Evolutionary conservation across 1,140 invertebrate genomes (phyloP).

Genomic region (Platorchestia sp.): DNA sequence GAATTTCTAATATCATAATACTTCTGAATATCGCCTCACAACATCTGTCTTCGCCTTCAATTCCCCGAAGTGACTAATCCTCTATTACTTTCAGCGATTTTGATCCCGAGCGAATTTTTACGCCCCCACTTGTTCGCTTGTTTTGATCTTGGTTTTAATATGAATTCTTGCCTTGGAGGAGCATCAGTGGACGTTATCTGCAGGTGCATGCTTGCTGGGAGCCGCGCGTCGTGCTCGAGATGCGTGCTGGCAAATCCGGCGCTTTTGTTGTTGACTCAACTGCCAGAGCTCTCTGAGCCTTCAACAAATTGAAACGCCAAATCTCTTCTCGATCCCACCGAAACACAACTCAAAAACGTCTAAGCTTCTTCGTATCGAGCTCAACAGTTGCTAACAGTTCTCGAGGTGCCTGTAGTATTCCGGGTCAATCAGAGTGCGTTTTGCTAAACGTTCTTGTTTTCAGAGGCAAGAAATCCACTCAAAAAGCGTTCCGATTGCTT

Average conservation of each 20-base stretch:
- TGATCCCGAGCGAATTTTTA: neutral
- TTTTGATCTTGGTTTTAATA: neutral
- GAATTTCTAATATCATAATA: neutral
- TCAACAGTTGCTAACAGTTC: constrained; percentile 34
- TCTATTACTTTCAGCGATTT: neutral
- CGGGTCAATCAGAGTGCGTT: neutral
- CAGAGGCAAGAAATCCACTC: neutral
- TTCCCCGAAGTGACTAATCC: neutral
- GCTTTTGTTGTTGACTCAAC: constrained; percentile 51
- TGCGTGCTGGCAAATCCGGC: neutral
- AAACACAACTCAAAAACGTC: constrained; percentile 53
- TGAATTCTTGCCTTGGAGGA: neutral
- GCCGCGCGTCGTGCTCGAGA: neutral
- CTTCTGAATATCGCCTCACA: neutral
- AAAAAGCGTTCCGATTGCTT: constrained; percentile 33
- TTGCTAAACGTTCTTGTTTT: constrained; percentile 36
- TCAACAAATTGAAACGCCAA: constrained; percentile 53
- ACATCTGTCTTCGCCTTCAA: neutral
- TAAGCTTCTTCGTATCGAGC: constrained; percentile 52
- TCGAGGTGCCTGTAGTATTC: neutral
- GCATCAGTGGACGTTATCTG: neutral
- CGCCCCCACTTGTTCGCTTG: neutral
- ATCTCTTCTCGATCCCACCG: constrained; percentile 53
- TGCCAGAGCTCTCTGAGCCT: constrained; percentile 39
- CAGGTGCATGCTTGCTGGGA: neutral